phyloP scores from a whole-genome alignment of 2,888 invertebrate species.

The Euproctis similis region DNA sequence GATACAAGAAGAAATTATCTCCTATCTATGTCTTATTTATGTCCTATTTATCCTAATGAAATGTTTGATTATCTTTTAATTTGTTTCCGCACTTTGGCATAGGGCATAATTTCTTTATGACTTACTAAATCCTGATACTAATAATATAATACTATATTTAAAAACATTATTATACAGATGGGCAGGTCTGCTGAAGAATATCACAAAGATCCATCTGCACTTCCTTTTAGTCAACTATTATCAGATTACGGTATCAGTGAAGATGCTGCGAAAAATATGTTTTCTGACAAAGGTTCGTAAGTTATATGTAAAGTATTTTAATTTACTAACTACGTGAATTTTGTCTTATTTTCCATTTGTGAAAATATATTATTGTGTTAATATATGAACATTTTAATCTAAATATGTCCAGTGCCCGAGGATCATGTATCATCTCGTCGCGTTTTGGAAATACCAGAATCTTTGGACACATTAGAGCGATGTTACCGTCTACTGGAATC shows the following conservation, averaged over 20 bases:
- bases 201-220: slow-evolving; percentile 78
- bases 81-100: too few species aligned
- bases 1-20: too few species aligned
- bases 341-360: too few species aligned
- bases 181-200: slow-evolving; percentile 89
- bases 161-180: slow-evolving; percentile 66
- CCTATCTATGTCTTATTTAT: too few species aligned
- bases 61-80: too few species aligned
- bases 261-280: slow-evolving; percentile 79
- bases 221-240: slow-evolving; percentile 81
- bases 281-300: slow-evolving; percentile 85
- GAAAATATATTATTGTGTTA: not conserved
- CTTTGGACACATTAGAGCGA: slow-evolving; percentile 82
- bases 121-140: too few species aligned
- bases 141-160: not conserved
- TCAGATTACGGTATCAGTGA: slow-evolving; percentile 82
- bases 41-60: too few species aligned
- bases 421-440: slow-evolving; percentile 85
- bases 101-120: too few species aligned
- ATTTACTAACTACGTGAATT: too few species aligned
- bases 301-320: too few species aligned
- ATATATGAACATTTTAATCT: slow-evolving; percentile 13
- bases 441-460: slow-evolving; percentile 80
- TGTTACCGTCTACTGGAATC: slow-evolving; percentile 83
- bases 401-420: slow-evolving; percentile 78